These are phyloP conservation scores for Trinorchestia longiramus DNA, from an alignment of 1,140 invertebrate genomes.

Conservation along the genomic window DNA sequence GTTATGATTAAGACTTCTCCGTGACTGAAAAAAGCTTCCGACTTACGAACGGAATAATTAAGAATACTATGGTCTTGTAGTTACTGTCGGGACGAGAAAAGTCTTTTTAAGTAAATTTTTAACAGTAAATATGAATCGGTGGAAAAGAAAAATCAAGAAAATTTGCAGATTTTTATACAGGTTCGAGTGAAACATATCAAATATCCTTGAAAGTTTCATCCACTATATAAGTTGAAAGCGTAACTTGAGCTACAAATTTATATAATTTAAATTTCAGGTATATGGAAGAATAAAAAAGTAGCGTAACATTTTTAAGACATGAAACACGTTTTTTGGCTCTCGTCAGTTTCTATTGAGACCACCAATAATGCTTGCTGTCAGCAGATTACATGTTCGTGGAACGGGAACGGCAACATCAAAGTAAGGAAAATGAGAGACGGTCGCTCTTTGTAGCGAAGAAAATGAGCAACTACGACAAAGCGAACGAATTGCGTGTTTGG, in stretches of 20 bases:
- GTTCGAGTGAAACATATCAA: neutral
- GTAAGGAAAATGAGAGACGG: constrained; percentile 32
- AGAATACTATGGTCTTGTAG: neutral
- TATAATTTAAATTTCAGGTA: neutral
- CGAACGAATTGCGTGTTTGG: constrained; percentile 38
- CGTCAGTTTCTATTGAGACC: constrained; percentile 6
- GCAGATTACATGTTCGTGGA: neutral
- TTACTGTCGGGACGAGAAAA: neutral
- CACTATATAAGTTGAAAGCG: neutral
- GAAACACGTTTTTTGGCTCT: neutral
- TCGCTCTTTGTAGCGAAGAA: constrained; percentile 5
- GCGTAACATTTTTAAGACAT: neutral
- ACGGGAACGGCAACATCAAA: constrained; percentile 1
- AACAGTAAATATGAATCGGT: neutral
- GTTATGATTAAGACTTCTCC: neutral
- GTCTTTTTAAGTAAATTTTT: neutral
- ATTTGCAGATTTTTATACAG: neutral
- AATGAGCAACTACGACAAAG: constrained; percentile 35
- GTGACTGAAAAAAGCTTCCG: neutral
- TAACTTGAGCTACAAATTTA: neutral
- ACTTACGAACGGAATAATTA: neutral
- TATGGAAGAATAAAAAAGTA: neutral
- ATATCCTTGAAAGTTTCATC: neutral
- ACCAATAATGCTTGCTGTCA: constrained; percentile 18
- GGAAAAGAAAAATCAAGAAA: neutral